Evolutionary conservation across 2,888 invertebrate genomes (phyloP), one percentile per base, ranked within the genome.

Genomic region (Frankliniella fusca): DNA sequence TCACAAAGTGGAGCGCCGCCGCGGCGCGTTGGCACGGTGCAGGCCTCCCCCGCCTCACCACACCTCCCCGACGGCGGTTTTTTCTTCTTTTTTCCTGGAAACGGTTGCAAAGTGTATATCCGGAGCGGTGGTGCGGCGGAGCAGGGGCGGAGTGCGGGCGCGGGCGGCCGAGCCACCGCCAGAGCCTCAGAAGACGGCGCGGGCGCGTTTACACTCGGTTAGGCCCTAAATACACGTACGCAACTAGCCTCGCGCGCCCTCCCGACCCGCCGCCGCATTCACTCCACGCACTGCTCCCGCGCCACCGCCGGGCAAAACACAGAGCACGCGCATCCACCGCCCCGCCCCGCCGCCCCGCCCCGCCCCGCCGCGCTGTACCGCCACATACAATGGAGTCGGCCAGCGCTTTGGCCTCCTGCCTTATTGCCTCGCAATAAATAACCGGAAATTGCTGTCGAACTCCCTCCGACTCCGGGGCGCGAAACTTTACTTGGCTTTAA

Each of bases 371-470:
- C 11, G 54, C 38, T 38, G 38, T 38, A 38, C 38, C 38, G 38
- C 38, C 38, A 38, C 38, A 38, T 38, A 38, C 38, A 38, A 38
- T 38, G 38, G 38, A 38, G 38, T 38, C 38, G 38, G 38, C 38
- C 38, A 5, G 38, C 38, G 38, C 38, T 38, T 38, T 38, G 38
- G 38, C 38, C 38, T 38, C 38, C 38, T 38, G 61, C 61, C 61
- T 15, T 61, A 18, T 61, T 61, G 61, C 61, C 61, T 61, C 61
- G 61, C 61, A 76, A 27, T 76, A 76, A 76, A 76, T 76, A 76
- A 76, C 70, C 70, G 70, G 70, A 76, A 76, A 76, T 76, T 76
- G 70, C 70, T 76, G 70, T 76, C 70, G 70, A 76, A 76, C 70
- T 76, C 70, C 23, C 12, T n/a, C 20, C 7, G 61, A 20, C 61